Conservation (phyloP, 2,113 vertebrate genomes). For the Phoenicopterus ruber region DNA sequence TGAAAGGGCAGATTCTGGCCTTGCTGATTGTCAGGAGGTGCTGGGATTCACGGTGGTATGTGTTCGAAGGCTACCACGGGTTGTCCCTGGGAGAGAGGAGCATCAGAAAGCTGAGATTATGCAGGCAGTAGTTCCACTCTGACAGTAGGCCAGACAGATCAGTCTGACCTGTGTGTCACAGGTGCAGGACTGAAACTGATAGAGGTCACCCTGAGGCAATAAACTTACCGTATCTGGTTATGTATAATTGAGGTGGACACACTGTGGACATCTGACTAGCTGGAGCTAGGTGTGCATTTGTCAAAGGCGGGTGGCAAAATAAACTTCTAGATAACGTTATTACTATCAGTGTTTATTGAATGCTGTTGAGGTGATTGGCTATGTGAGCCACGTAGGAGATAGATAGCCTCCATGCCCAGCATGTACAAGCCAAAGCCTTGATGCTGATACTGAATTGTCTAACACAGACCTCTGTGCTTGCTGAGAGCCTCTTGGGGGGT, state of each 20-base stretch:
- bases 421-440: not conserved
- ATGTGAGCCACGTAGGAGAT: fast-evolving
- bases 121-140: not conserved
- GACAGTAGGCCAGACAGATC: not conserved
- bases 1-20: not conserved
- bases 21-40: not conserved
- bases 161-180: not conserved
- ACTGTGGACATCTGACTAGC: not conserved
- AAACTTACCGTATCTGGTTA: not conserved
- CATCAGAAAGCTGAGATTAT: not conserved
- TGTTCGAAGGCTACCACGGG: not conserved
- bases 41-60: not conserved
- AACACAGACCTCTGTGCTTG: not conserved
- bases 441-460: not conserved
- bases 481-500: not conserved
- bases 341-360: not conserved
- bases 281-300: not conserved
- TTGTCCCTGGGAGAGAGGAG: not conserved
- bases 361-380: not conserved
- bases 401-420: not conserved
- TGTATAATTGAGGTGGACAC: not conserved
- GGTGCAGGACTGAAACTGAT: not conserved
- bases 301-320: not conserved
- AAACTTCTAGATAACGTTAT: not conserved
- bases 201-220: not conserved